Evolutionary conservation across 2,113 vertebrate genomes (phyloP).

Genomic region (Onychorhynchus coronatus): DNA sequence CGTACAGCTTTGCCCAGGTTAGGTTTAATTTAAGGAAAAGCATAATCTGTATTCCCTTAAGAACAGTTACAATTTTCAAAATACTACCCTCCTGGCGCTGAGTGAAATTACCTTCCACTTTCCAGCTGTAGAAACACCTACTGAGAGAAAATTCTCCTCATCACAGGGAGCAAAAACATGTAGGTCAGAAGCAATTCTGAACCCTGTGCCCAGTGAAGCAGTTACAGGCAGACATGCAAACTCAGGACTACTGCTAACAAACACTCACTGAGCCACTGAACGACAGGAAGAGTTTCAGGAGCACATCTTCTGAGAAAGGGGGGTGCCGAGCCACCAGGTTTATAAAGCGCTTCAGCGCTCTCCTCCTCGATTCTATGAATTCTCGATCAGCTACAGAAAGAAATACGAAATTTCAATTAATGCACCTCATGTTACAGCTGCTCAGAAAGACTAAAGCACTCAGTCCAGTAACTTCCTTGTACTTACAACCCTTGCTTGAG

Average conservation of each 20-base stretch:
- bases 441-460: neutral
- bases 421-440: neutral
- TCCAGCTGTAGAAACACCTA: neutral
- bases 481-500: neutral
- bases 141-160: neutral
- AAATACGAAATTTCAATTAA: neutral
- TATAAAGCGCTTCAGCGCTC: slow-evolving; percentile 87
- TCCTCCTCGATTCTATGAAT: slow-evolving; percentile 91
- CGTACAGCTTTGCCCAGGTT: neutral
- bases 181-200: neutral
- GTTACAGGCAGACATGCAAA: neutral
- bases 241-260: neutral
- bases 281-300: slow-evolving; percentile 90
- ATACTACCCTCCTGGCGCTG: neutral
- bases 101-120: neutral
- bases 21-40: neutral
- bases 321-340: slow-evolving; percentile 95
- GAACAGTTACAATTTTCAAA: slow-evolving; percentile 10
- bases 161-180: neutral
- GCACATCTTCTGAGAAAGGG: slow-evolving; percentile 88
- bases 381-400: slow-evolving; percentile 83
- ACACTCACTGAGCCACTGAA: slow-evolving; percentile 89
- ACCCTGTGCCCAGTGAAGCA: neutral
- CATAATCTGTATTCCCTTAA: neutral
- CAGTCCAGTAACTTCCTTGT: neutral